Evolutionary conservation across 2,888 invertebrate species (phyloP).

Genomic region (Archaeoteleia sp.): DNA sequence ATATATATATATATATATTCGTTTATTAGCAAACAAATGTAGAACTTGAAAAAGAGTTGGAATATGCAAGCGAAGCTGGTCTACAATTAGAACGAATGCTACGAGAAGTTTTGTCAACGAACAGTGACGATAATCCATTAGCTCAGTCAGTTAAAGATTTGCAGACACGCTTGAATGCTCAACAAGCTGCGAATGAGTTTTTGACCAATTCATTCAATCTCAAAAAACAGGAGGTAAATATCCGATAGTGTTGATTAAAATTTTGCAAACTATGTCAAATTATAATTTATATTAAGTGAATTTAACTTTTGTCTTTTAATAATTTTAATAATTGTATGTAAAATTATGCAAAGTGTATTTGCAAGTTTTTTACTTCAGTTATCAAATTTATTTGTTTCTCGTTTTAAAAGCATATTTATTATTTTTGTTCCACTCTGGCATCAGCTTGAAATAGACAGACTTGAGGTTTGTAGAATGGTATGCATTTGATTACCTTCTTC

Average conservation of each 20-base stretch:
- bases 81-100: constrained; percentile 84
- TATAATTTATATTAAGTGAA: no score
- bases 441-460: constrained; percentile 66
- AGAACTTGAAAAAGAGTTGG: constrained; percentile 83
- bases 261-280: no score
- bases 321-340: constrained; percentile 12
- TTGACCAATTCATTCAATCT: constrained; percentile 72
- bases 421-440: constrained; percentile 46
- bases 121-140: constrained; percentile 79
- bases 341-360: constrained; percentile 7
- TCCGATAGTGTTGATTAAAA: no score
- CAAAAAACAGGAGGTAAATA: constrained; percentile 74
- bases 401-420: constrained; percentile 50
- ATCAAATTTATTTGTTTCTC: constrained; percentile 41
- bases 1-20: constrained; percentile 5
- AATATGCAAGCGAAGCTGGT: constrained; percentile 87
- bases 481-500: constrained; percentile 8
- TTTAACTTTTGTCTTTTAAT: no score
- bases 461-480: constrained; percentile 62
- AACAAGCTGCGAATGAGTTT: constrained; percentile 77
- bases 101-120: constrained; percentile 81
- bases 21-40: constrained; percentile 70
- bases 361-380: constrained; percentile 20
- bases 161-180: constrained; percentile 80
- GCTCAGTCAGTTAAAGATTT: constrained; percentile 81